These are phyloP conservation scores for Aproaerema taeniolella DNA, from an alignment of 2,888 invertebrate species.

Conservation along the genomic window DNA sequence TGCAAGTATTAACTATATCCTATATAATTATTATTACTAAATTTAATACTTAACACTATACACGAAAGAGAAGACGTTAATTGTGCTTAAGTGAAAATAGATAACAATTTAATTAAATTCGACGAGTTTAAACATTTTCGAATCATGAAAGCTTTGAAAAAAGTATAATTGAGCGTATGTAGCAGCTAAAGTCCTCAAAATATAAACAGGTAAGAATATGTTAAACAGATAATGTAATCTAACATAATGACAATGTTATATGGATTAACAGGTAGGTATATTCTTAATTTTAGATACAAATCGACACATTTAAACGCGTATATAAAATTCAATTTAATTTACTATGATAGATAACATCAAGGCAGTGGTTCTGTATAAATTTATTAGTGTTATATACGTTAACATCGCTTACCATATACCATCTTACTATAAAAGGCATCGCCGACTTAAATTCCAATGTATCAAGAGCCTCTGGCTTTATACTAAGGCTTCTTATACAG, in stretches of 20 bases:
- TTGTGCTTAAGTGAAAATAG: constrained; percentile 42
- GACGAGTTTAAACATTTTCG: too few species aligned
- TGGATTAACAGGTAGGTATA: too few species aligned
- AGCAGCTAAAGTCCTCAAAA: constrained; percentile 13
- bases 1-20: constrained; percentile 43
- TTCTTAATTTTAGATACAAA: constrained; percentile 28
- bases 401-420: constrained; percentile 37
- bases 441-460: constrained; percentile 16
- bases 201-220: too few species aligned
- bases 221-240: too few species aligned
- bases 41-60: constrained; percentile 34
- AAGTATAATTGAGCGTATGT: constrained; percentile 21
- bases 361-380: constrained; percentile 60
- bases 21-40: constrained; percentile 25
- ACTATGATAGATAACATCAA: constrained; percentile 54
- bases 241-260: too few species aligned
- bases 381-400: constrained; percentile 33
- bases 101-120: constrained; percentile 26
- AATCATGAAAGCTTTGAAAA: too few species aligned
- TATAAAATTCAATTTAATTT: constrained; percentile 45
- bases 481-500: constrained; percentile 29
- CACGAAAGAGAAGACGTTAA: constrained; percentile 31
- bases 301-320: constrained; percentile 42
- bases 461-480: constrained; percentile 22
- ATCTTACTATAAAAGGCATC: constrained; percentile 33